Evolutionary conservation across 2,797 vertebrate species (phyloP), one percentile per base, ranked within the genome.

Genomic region (Emydoidea blandingii): DNA sequence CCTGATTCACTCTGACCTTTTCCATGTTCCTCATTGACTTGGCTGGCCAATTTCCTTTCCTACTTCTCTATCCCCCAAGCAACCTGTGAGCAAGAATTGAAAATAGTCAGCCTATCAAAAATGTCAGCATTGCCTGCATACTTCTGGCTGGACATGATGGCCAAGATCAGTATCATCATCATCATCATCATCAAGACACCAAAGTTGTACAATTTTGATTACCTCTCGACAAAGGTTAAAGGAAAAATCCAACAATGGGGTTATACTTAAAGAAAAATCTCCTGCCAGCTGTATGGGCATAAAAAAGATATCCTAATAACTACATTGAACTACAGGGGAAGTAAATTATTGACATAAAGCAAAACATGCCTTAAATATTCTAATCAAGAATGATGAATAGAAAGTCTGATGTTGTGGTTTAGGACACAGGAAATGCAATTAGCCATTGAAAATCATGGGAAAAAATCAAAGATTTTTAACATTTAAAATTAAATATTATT

Each of bases 1-100:
- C 95, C 95, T 96, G 94, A 96, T 96, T 97, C 94, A 86, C 79
- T 94, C 94, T 96, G 97, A 97, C 96, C 96, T 98, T 97, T 97
- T 96, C 94, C 93, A 65, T 93, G 62, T 96, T 98, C 95, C 93
- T 96, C 96, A 96, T 98, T 97, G 96, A 97, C 93, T 96, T 82
- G 81, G 93, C 96, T 93, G 96, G 96, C 96, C 96, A 97, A 97
- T 97, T 98, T 97, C 95, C 89, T 97, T 90, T 88, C 81, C 47
- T 74, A 68, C 83, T 90, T 41, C 47, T 90, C 72, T 74, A 4
- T 29, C 59, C 97, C 94, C 96, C 95, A 92, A 97, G 80, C 90
- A 95, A 85, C 62, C 92, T 94, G 74, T 65, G 88, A 85, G 78
- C 86, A 92, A 96, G 52, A 80, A 87, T 74, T 95, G 95, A 94